phyloP scores from a whole-genome alignment of 2,888 invertebrate species.

The Chaitophorus viminalis region DNA sequence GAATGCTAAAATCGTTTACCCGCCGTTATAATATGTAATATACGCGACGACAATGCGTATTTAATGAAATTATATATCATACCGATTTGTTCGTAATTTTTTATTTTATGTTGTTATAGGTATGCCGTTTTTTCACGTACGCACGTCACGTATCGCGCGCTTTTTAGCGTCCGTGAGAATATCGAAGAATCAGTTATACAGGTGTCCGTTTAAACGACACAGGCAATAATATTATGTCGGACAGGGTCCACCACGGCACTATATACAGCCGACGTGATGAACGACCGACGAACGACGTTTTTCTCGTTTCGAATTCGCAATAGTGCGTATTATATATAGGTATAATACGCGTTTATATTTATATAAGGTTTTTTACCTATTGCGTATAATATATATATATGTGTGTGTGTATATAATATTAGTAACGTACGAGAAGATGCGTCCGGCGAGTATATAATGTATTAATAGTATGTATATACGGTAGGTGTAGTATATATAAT shows the following conservation, averaged over 20 bases:
- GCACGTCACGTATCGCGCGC: neutral
- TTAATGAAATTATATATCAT: neutral
- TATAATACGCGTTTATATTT: too few species aligned
- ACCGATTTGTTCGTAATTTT: neutral
- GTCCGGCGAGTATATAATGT: too few species aligned
- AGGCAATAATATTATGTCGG: conserved; percentile 16
- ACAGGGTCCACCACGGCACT: neutral
- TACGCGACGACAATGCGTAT: neutral
- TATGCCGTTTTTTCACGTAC: conserved; percentile 9
- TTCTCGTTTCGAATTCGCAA: conserved; percentile 32
- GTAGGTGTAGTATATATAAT: too few species aligned
- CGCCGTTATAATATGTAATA: neutral
- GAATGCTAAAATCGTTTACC: neutral
- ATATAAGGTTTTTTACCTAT: neutral
- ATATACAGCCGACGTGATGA: neutral
- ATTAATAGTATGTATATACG: too few species aligned
- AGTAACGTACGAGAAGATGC: neutral
- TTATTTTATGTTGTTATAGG: neutral
- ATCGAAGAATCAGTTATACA: conserved; percentile 50
- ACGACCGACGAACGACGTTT: conserved; percentile 7
- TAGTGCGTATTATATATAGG: neutral
- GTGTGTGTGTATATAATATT: too few species aligned
- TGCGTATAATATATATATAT: neutral
- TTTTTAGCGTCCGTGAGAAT: conserved; percentile 53
- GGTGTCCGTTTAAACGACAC: conserved; percentile 43